These are phyloP conservation scores for Neosilurus hyrtlii DNA, from an alignment of 2,797 vertebrate species.

Conservation along the genomic window DNA sequence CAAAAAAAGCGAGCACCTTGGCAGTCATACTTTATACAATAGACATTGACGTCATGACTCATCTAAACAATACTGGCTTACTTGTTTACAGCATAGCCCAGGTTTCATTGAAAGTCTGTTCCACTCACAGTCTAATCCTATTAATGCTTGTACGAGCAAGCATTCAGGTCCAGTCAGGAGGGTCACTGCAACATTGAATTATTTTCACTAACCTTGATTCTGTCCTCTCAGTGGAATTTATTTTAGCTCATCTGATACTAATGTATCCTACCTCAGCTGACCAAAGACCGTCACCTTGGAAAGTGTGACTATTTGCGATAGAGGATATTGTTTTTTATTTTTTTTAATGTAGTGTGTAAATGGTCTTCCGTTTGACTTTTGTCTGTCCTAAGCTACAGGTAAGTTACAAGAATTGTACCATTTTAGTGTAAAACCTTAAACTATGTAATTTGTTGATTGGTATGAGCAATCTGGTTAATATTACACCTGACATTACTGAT, in stretches of 20 bases:
- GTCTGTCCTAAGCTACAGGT: conserved; percentile 40
- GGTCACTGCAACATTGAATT: conserved; percentile 42
- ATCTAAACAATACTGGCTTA: conserved; percentile 42
- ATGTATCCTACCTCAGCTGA: conserved; percentile 47
- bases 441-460: not conserved
- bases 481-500: conserved; percentile 9
- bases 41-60: conserved; percentile 30
- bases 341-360: not conserved
- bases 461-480: not conserved
- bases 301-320: not conserved
- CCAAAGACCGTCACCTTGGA: conserved; percentile 33
- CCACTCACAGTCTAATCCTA: conserved; percentile 53
- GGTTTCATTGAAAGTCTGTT: conserved; percentile 49
- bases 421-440: not conserved
- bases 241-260: conserved; percentile 44
- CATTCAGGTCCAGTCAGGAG: conserved; percentile 56
- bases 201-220: conserved; percentile 60
- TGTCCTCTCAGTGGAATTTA: conserved; percentile 46
- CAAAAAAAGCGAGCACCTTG: conserved; percentile 11
- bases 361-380: conserved; percentile 7
- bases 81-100: conserved; percentile 34
- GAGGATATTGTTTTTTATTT: not conserved
- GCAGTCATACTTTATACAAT: conserved; percentile 38
- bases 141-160: conserved; percentile 63
- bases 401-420: conserved; percentile 32